Base-by-base conservation (phyloP, 1,140 invertebrate genomes). In the Dendroctonus valens region DNA sequence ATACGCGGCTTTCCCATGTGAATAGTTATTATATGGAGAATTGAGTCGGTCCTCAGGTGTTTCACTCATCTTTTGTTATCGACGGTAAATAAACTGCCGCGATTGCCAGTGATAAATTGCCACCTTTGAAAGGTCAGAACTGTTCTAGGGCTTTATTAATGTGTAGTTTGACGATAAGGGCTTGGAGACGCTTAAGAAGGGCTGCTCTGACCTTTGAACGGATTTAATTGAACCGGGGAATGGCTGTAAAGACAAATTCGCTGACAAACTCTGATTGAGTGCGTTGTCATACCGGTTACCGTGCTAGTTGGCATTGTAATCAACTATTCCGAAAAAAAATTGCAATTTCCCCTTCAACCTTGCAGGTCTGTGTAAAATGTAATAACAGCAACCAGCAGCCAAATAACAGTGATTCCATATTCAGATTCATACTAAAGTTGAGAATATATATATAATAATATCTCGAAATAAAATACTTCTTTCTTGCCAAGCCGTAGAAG, bases 391-490 rank as follows among this genome's bases (percentile, higher is more conserved):
- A 46, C 38, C 59, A 6, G 7, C n/a, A 49, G 38, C 41, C 14
- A 41, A 37, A 53, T 46, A 44, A n/a, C 9, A 15, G 7, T 39
- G 41, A 63, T 63, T 63, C 41, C 44, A 54, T 63, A 63, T 63
- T 63, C 60, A 63, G 41, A 54, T 54, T 50, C 41, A 14, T 49
- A 15, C 51, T 54, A 63, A 63, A 53, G 40, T 48, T 42, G 51
- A 53, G 49, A 63, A 63, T 53, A 51, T 63, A 54, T 63, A 54
- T 50, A 26, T 26, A 26, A 26, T 26, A 26, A 26, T 26, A 26
- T 26, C 26, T 42, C 15, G 40, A 11, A 53, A 63, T 54, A 63
- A 63, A 63, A 63, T 63, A 63, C 60, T 63, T 63, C 50, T 54
- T 37, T 41, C 48, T n/a, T n/a, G n/a, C n/a, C 40, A n/a, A 12